Percentiles rank a stretch among this genome's conserved stretches.
phyloP scores from a whole-genome alignment of 2,888 invertebrate genomes.

The Dusona sp. region DNA sequence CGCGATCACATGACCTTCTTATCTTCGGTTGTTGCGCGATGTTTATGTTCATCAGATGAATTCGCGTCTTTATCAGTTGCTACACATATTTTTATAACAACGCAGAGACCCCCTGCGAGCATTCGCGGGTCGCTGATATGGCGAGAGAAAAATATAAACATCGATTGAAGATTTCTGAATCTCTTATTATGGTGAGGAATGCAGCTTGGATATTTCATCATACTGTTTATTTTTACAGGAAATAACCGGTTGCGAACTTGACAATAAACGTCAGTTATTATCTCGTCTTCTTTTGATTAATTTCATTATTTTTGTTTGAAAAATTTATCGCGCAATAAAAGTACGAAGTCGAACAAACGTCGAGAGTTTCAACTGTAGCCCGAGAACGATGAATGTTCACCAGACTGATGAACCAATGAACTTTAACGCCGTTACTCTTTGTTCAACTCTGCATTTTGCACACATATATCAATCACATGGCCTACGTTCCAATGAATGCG shows the following conservation, averaged over 20 bases:
- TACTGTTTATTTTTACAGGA: not conserved
- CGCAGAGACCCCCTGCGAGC: conserved; percentile 25
- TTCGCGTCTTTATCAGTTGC: not conserved
- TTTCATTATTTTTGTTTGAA: not conserved
- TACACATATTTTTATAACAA: conserved; percentile 11
- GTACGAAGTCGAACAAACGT: not conserved
- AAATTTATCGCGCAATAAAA: not conserved
- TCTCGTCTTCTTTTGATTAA: not conserved
- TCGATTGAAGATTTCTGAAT: not conserved
- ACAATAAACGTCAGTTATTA: not conserved
- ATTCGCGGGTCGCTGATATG: not conserved
- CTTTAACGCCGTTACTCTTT: conserved; percentile 21
- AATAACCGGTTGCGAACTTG: not conserved
- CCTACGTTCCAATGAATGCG: conserved; percentile 13
- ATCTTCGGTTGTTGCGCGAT: conserved; percentile 41
- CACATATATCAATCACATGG: not conserved
- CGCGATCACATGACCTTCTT: conserved; percentile 9
- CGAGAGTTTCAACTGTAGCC: conserved; percentile 12
- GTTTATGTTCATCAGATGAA: conserved; percentile 9
- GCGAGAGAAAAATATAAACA: conserved; percentile 8
- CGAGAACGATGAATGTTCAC: conserved; percentile 18
- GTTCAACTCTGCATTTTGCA: not conserved
- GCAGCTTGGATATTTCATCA: conserved; percentile 5
- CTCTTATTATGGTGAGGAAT: not conserved
- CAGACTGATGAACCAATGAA: conserved; percentile 53